phyloP scores from a whole-genome alignment of 2,113 vertebrate species.

The Hypanus sabinus region DNA sequence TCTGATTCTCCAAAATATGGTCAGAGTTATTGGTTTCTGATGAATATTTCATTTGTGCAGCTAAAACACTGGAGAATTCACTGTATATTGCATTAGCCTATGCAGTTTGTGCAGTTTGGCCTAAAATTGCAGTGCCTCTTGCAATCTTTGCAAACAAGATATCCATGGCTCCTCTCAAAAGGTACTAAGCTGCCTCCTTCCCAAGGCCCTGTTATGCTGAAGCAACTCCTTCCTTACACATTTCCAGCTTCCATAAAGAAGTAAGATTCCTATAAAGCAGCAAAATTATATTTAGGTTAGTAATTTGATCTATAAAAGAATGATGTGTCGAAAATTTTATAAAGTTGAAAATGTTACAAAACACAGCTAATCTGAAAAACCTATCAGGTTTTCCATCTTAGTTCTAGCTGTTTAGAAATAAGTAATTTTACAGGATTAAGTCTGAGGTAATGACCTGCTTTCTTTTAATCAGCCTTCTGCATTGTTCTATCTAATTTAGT shows the following conservation, averaged over 20 bases:
- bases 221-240: background rate
- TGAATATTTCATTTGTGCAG: constrained; percentile 92
- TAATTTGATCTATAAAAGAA: background rate
- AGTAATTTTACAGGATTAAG: background rate
- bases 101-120: constrained; percentile 88
- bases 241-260: background rate
- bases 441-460: background rate
- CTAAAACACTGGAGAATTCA: constrained; percentile 88
- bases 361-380: background rate
- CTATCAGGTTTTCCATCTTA: background rate
- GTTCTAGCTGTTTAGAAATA: background rate
- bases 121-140: constrained; percentile 65
- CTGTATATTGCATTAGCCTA: constrained; percentile 98
- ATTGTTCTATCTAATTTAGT: background rate
- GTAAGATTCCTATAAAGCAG: background rate
- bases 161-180: no score
- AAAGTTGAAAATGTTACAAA: background rate
- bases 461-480: background rate
- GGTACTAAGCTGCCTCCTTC: no score
- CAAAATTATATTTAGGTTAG: background rate
- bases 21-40: constrained; percentile 80
- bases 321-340: background rate
- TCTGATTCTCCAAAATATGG: constrained; percentile 81
- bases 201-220: no score
- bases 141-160: no score